Evolutionary conservation across 1,140 invertebrate species (phyloP).

Genomic region (Dryas iulia): DNA sequence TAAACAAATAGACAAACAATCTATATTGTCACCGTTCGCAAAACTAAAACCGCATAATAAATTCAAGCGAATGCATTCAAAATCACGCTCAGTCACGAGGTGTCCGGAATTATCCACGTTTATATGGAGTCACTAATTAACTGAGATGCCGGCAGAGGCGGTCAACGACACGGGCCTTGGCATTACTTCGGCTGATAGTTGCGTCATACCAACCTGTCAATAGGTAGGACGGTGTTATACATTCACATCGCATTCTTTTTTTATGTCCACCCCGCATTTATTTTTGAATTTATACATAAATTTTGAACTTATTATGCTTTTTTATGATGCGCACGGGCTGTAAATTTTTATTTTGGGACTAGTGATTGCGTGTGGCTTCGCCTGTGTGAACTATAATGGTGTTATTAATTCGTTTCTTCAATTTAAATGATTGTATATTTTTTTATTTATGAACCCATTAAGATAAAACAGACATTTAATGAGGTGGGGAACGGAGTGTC

Average conservation of each 20-base stretch:
- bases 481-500: too few relatives aligned
- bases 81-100: background rate
- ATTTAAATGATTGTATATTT: too few relatives aligned
- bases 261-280: background rate
- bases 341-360: background rate
- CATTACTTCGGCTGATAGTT: slow-evolving; percentile 45
- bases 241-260: slow-evolving; percentile 16
- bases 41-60: slow-evolving; percentile 5
- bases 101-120: slow-evolving; percentile 30
- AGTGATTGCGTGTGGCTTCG: background rate
- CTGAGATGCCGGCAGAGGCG: slow-evolving; percentile 44
- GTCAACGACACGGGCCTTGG: slow-evolving; percentile 54
- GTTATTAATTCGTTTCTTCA: too few relatives aligned
- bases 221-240: slow-evolving; percentile 39
- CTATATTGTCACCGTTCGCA: background rate
- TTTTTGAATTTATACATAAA: slow-evolving; percentile 13
- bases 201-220: slow-evolving; percentile 49
- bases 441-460: too few relatives aligned
- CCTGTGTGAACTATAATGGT: too few relatives aligned
- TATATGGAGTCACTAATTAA: slow-evolving; percentile 41
- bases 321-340: background rate
- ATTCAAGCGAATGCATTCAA: background rate
- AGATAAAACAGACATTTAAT: too few relatives aligned
- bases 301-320: slow-evolving; percentile 7
- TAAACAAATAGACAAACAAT: too few relatives aligned